Base-by-base conservation (phyloP, 1,140 invertebrate species). In the Zophobas atratus region DNA sequence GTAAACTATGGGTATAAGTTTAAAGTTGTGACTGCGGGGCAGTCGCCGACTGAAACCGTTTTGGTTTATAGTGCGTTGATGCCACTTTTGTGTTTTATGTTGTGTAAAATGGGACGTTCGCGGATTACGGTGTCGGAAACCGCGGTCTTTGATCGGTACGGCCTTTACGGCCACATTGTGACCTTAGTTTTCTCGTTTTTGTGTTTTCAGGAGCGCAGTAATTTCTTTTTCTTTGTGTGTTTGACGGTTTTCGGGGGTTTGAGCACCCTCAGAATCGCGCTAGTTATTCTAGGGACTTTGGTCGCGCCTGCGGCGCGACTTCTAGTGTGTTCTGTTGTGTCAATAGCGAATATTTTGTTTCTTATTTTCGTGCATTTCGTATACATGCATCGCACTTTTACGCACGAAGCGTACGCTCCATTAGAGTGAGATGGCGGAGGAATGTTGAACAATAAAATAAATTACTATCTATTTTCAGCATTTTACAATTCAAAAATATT, bases 291-390 rank as follows among this genome's bases (percentile, higher is more conserved):
- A 4, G 79, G 84, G 55, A 85, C 85, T n/a, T 88, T 89, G 43
- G 84, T 83, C 36, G 76, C 82, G 63, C 88, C 88, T n/a, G 87
- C 82, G 32, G 83, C 83, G 20, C 76, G 88, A 70, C 84, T 90
- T 43, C 56, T 90, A n/a, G 82, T 89, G 8, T 88, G 88, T 81
- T 87, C 85, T 79, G 72, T 85, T 49, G 81, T 88, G 2, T 84
- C 86, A 1, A 81, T 87, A 41, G 77, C 84, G 53, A 88, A 90
- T 80, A 80, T 88, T 1, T 80, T 89, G 32, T 88, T 86, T 82
- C 71, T 88, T 3, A 84, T 89, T 8, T 89, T 87, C 81, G 79
- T 89, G 43, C 86, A 89, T 82, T 89, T 89, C 85, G 83, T 85
- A 6, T 89, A 87, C 78, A 87, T 89, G 86, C 88, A 88, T 85